phyloP scores from a whole-genome alignment of 2,888 invertebrate genomes.

The Pogonocherus hispidulus region DNA sequence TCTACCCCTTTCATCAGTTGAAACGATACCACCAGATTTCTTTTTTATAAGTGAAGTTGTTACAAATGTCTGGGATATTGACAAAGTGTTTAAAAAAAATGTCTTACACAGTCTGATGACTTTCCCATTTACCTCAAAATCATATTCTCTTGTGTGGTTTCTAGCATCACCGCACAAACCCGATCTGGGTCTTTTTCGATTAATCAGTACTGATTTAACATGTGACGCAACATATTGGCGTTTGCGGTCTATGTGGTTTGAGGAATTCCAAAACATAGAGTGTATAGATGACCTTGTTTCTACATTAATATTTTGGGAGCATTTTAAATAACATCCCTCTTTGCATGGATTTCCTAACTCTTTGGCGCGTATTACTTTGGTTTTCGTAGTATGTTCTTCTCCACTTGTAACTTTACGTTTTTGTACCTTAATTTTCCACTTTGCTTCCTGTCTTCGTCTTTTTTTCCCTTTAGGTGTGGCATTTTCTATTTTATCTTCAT shows the following conservation, averaged over 20 bases:
- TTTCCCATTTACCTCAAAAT: conserved; percentile 25
- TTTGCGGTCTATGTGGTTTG: too few species aligned
- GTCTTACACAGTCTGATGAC: conserved; percentile 11
- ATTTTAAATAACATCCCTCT: conserved; percentile 12
- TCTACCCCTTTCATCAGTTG: not conserved
- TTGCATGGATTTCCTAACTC: conserved; percentile 17
- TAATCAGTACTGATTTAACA: not conserved
- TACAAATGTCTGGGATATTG: conserved; percentile 16
- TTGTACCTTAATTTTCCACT: conserved; percentile 22
- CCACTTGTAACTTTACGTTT: conserved; percentile 28
- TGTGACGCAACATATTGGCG: too few species aligned
- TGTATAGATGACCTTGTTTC: conserved; percentile 4
- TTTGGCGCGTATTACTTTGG: conserved; percentile 18
- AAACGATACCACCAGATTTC: not conserved
- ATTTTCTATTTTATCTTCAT: conserved; percentile 17
- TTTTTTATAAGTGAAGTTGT: conserved; percentile 3
- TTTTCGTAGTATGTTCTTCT: conserved; percentile 21
- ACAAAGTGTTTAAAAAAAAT: not conserved
- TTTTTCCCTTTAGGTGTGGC: conserved; percentile 7
- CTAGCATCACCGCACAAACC: conserved; percentile 21
- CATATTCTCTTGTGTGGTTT: conserved; percentile 22
- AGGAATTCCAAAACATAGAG: too few species aligned
- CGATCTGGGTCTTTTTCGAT: conserved; percentile 22
- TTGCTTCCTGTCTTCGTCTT: conserved; percentile 14
- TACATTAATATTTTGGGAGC: not conserved